These are phyloP conservation scores for Percopsis transmontana DNA, from an alignment of 2,113 vertebrate genomes.

Conservation along the genomic window DNA sequence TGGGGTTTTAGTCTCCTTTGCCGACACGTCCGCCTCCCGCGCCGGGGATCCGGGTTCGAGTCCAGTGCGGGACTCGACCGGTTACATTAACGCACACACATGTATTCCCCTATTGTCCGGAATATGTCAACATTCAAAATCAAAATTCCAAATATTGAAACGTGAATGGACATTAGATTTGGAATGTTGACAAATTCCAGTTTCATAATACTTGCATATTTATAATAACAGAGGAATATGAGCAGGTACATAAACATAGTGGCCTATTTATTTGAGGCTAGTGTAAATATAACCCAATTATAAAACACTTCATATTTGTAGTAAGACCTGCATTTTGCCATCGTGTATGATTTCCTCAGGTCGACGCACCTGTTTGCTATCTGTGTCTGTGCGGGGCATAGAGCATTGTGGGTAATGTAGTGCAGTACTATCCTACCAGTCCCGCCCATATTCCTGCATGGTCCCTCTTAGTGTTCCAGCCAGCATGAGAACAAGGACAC, in stretches of 20 bases:
- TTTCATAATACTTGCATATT: no score
- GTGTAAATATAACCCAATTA: no score
- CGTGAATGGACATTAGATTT: neutral
- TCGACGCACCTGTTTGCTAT: conserved; percentile 28
- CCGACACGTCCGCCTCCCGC: no score
- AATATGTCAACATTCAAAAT: neutral
- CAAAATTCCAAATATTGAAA: neutral
- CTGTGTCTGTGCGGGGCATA: conserved; percentile 10
- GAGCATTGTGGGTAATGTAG: conserved; percentile 54
- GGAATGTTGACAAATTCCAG: neutral
- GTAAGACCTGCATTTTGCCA: neutral
- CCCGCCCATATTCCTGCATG: conserved; percentile 73
- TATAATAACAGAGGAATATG: no score
- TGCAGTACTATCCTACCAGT: conserved; percentile 56
- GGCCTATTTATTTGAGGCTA: neutral
- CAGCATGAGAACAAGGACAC: conserved; percentile 80
- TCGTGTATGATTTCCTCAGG: conserved; percentile 41
- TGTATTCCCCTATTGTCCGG: no score
- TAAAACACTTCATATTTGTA: no score
- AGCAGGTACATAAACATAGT: neutral
- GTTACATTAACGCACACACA: no score
- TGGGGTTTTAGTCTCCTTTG: no score
- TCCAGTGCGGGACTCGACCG: no score
- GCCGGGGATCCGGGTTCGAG: no score
- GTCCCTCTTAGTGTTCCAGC: conserved; percentile 74